Conservation (phyloP, 2,113 vertebrate genomes). For the Mustelus asterias region DNA sequence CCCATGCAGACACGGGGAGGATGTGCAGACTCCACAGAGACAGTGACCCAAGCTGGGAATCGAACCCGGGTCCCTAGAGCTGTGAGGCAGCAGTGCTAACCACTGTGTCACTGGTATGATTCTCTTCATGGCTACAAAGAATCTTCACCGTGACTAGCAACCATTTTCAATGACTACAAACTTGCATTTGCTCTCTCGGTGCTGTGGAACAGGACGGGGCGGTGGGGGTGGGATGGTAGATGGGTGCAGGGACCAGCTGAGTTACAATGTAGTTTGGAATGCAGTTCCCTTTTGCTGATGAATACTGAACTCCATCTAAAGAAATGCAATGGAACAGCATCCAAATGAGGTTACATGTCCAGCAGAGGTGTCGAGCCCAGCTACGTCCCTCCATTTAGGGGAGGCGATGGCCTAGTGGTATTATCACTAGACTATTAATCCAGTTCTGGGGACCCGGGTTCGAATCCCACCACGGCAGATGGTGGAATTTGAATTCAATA, state of each 20-base stretch:
- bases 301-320: neutral
- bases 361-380: neutral
- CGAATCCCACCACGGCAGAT: too few species aligned
- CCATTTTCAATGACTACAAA: neutral
- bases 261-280: neutral
- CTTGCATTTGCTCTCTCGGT: neutral
- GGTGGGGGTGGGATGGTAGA: neutral
- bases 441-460: too few species aligned
- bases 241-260: neutral
- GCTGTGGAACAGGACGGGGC: neutral
- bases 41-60: too few species aligned
- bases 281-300: neutral
- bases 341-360: neutral
- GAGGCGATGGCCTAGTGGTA: too few species aligned
- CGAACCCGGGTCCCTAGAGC: too few species aligned
- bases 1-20: too few species aligned
- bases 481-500: too few species aligned
- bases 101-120: neutral
- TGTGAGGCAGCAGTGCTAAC: too few species aligned
- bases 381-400: neutral
- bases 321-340: neutral
- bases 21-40: too few species aligned
- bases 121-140: neutral
- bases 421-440: too few species aligned
- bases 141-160: neutral